Evolutionary conservation across 2,797 vertebrate genomes (phyloP), one percentile per base, ranked within the genome.

Genomic region (Bradypus variegatus): DNA sequence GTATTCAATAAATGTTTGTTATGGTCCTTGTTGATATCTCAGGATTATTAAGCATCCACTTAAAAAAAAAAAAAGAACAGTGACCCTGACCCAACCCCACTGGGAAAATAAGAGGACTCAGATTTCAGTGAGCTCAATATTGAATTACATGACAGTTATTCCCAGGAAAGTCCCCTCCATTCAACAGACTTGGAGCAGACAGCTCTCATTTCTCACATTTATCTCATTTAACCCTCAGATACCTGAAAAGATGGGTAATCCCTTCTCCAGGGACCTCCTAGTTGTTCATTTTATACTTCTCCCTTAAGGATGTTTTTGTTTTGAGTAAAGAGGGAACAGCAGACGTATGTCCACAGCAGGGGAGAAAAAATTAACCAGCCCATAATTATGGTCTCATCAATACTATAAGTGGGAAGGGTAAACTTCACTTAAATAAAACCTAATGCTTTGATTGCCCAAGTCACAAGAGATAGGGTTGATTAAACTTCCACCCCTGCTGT

Each of bases 391-490:
- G 87, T 88, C 45, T 92, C 80, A 73, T 83, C 48, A 29, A 79
- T 92, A 81, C 81, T 78, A 88, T 83, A 81, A 72, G 86, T 60
- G 48, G 70, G 70, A 94, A 91, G 86, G 86, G 80, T 81, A 89
- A 93, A 88, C 45, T 92, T 93, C 83, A 29, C 88, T 94, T 79
- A 94, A 93, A 94, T 92, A 92, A 93, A 91, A 90, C 70, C 65
- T 89, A 89, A 94, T 95, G 91, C 92, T 55, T 92, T 95, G 93
- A 95, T 95, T 89, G 94, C 89, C n/a, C 50, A 92, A 93, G 86
- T 94, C 92, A 64, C 78, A 82, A 88, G 85, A 89, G 64, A 82
- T 14, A 67, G 87, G 73, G 81, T 15, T 95, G 87, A 88, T 93
- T 90, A 91, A 79, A 76, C n/a, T 15, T 29, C 36, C 27, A 41